Base-by-base conservation (phyloP, 2,797 vertebrate genomes). In the Eulemur coronatus region DNA sequence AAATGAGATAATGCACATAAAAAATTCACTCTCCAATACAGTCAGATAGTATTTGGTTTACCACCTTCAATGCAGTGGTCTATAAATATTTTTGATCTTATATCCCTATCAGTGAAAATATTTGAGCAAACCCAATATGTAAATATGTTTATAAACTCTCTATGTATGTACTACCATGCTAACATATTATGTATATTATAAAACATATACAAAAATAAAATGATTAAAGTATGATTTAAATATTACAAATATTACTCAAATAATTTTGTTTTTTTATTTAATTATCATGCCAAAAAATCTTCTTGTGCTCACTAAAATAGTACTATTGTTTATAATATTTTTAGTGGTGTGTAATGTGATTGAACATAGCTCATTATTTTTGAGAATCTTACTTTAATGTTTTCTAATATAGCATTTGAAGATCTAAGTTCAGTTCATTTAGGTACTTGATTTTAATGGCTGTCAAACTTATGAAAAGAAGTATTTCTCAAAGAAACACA, bases 261-360 rank as follows among this genome's bases (percentile, higher is more conserved):
- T 38, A 48, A 82, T 22, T 72, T 26, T 80, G 43, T 87, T 63
- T 65, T 24, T 84, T 86, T 65, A 30, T 75, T 90, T 82, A 35
- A 61, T 75, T 61, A 63, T 46, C 20, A 30, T 91, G 35, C 41
- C 57, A 61, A 33, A 57, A 38, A 84, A 28, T 3, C 1, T 55
- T 79, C 43, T 87, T 41, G 18, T 12, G 20, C 65, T 84, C 70
- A 79, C 73, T 91, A 69, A 69, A 94, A 70, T 43, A 69, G 24
- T 28, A 28, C 65, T 50, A 3, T 55, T 33, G 20, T 24, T 35
- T 26, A 24, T 18, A 35, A 55, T 41, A 41, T 41, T 48, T 81
- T 69, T 43, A 22, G 70, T 84, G 52, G 10, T 46, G 33, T 55
- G 2, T 28, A 41, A 38, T 22, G 28, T 22, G 20, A 70, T 7